Evolutionary conservation across 53 echinoderm and acorn worm genomes (phyloP).

Genomic region (Luidia sarsii): DNA sequence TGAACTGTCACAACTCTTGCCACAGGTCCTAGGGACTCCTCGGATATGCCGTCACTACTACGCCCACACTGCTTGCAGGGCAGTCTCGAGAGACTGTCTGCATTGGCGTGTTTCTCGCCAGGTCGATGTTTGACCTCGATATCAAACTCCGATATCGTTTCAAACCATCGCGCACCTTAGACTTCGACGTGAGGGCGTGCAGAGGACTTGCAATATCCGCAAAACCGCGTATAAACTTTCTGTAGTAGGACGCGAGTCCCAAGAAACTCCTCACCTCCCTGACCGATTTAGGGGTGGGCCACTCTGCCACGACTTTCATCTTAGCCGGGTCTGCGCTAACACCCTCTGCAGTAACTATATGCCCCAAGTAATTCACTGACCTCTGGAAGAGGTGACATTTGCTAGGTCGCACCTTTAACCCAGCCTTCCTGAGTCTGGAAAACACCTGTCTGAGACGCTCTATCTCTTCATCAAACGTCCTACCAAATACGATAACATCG

Average conservation of each 20-base stretch:
- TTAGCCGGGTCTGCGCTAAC: not conserved
- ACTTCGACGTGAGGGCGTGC: slow-evolving; percentile 12
- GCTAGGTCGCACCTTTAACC: not conserved
- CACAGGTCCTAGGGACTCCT: no score
- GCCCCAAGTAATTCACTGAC: not conserved
- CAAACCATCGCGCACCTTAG: not conserved
- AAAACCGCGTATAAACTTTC: slow-evolving; percentile 7
- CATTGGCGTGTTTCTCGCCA: slow-evolving; percentile 35
- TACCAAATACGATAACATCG: slow-evolving; percentile 5
- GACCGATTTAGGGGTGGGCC: not conserved
- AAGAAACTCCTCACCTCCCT: slow-evolving; percentile 4
- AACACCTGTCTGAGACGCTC: not conserved
- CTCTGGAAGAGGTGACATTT: not conserved
- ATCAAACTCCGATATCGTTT: no score
- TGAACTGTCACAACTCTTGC: no score
- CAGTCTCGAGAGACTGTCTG: slow-evolving; percentile 21
- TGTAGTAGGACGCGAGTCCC: slow-evolving; percentile 7
- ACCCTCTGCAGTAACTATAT: not conserved
- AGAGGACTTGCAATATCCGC: slow-evolving; percentile 9
- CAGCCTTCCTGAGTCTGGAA: not conserved
- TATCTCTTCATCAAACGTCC: not conserved
- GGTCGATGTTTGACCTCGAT: slow-evolving; percentile 4
- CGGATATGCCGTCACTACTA: no score
- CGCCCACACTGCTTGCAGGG: slow-evolving; percentile 25
- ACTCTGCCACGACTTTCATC: not conserved